Evolutionary conservation across 1,140 invertebrate species (phyloP), one percentile per base, ranked within the genome.

Genomic region (Pseudoatta argentina): DNA sequence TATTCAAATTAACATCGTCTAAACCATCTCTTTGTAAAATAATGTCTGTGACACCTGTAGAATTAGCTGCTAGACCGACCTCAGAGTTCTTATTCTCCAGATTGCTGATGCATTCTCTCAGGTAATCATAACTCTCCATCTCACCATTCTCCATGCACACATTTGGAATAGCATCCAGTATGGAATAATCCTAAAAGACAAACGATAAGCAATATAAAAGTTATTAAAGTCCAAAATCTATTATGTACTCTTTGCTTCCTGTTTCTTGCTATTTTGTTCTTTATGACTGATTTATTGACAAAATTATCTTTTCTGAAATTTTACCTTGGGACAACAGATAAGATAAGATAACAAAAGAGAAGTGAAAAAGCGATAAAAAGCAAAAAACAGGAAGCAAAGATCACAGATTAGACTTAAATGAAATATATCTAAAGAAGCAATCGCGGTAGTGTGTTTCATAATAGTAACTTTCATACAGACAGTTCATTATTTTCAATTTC

Each of bases 1-100:
- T 78, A 27, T 59, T 85, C 27, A 85, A 63, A 69, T 87, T 77
- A 44, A 57, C 48, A 24, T 79, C 87, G 16, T 75, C 67, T 27
- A 79, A 61, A 14, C 6, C 44, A 1, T 30, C 30, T 14, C 30
- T n/a, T 12, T 79, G 73, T 30, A 75, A 69, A n/a, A 27, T 73
- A 21, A 55, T 79, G 5, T 67, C 69, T 16, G 67, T 55, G 5
- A 53, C 66, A 67, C 10, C 51, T 4, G 30, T 71, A 14, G 67
- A 7, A n/a, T n/a, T 34, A 14, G 12, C n/a, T 5, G 21, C 16
- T 24, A 72, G 21, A 51, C 14, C 69, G 7, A 81, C 48, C 14
- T 12, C 75, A 12, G 69, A 75, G 61, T 81, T 76, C 27, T 88
- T 86, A 79, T 18, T 86, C 39, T 86, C 75, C 0, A 69, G 1